These are phyloP conservation scores for Aplochiton taeniatus DNA, from an alignment of 2,797 vertebrate genomes.

Conservation along the genomic window DNA sequence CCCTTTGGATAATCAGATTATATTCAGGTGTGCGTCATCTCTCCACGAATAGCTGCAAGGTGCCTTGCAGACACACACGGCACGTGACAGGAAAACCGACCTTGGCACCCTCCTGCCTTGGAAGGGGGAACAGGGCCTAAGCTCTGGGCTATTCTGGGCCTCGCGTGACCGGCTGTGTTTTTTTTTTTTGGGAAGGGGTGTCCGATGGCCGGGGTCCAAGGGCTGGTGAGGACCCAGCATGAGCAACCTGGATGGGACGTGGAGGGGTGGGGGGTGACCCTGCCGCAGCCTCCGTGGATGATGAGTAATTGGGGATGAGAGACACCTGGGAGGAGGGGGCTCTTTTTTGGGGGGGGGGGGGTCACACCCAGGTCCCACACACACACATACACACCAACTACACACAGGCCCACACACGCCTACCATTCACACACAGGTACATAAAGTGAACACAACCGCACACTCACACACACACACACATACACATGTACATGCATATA, in stretches of 20 bases:
- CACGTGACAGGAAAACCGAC: too few species aligned
- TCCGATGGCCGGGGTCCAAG: constrained; percentile 40
- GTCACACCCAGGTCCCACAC: constrained; percentile 34
- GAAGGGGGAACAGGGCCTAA: not conserved
- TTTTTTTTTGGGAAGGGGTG: constrained; percentile 18
- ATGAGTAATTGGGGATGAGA: constrained; percentile 50
- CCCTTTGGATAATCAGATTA: too few species aligned
- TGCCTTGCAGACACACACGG: too few species aligned
- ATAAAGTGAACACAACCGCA: not conserved
- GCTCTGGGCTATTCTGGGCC: constrained; percentile 43
- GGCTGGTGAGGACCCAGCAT: constrained; percentile 8
- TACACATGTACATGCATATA: too few species aligned
- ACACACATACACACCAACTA: not conserved
- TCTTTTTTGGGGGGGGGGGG: too few species aligned
- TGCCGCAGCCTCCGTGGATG: constrained; percentile 37
- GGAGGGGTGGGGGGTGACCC: constrained; percentile 34
- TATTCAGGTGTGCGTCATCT: too few species aligned
- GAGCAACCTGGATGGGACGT: not conserved
- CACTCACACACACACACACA: constrained; percentile 14
- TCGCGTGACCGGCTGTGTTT: constrained; percentile 38
- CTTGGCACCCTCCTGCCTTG: too few species aligned
- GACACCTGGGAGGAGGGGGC: constrained; percentile 3
- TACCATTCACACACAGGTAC: not conserved
- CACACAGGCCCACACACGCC: not conserved
- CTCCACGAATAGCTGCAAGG: too few species aligned